Conservation (phyloP, 1,140 invertebrate genomes). For the Brachionus rotundiformis region DNA sequence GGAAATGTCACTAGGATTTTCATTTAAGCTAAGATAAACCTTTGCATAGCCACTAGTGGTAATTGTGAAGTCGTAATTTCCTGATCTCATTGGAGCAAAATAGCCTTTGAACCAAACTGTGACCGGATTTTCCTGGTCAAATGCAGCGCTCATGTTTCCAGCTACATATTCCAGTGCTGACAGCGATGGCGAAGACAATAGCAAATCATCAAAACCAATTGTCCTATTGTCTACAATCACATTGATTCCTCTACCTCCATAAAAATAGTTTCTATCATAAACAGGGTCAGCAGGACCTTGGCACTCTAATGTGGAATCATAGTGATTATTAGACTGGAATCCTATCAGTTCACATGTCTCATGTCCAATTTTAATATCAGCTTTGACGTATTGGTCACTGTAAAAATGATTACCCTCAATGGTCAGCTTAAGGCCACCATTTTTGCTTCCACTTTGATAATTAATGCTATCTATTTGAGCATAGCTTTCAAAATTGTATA, state of each 20-base stretch:
- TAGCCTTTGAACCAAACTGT: constrained; percentile 40
- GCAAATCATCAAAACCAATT: not conserved
- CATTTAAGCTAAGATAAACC: not conserved
- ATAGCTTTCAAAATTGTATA: constrained; percentile 48
- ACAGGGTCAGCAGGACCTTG: not conserved
- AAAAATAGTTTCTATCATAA: constrained; percentile 20
- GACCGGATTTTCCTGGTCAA: not conserved
- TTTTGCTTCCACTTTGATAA: not conserved
- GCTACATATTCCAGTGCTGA: not conserved
- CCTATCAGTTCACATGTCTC: not conserved
- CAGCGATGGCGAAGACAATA: not conserved
- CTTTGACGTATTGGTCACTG: constrained; percentile 8
- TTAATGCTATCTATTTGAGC: constrained; percentile 43
- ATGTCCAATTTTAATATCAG: constrained; percentile 9
- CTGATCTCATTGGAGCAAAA: constrained; percentile 21
- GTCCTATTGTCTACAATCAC: not conserved
- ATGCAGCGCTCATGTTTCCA: not conserved
- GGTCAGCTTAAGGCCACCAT: constrained; percentile 14
- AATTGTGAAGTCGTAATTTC: constrained; percentile 33
- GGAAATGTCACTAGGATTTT: not conserved
- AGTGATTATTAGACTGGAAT: not conserved
- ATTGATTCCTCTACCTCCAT: constrained; percentile 37
- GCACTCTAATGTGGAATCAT: constrained; percentile 2
- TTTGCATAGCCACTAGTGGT: constrained; percentile 21
- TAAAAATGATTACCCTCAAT: constrained; percentile 31